Base-by-base conservation (phyloP, 64 coral and sea anemone species). In the Actinia equina region DNA sequence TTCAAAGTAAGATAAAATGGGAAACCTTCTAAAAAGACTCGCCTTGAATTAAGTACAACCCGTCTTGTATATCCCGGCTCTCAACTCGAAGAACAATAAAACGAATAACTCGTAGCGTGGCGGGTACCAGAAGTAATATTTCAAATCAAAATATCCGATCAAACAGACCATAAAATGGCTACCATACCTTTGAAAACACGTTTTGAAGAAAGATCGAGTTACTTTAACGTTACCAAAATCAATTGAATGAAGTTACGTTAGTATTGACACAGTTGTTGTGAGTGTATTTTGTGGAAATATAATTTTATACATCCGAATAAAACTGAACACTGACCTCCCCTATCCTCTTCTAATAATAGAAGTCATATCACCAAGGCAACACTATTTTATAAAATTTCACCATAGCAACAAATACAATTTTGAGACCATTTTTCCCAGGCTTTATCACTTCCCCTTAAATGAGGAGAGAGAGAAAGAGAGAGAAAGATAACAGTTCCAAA, bases 21-120 rank as follows among this genome's bases (percentile, higher is more conserved):
- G 46, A 49, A 49, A 49, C 46, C 46, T 65, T 74, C 22, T 3
- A 71, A 71, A 71, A 23, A 19, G n/a, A 71, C 22, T 25, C n/a
- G 69, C 13, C 69, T 74, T 74, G 4, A 27, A 30, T 2, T 25
- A 42, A 74, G 25, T 25, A 14, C 69, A 74, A 74, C 69, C 8
- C 11, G 26, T 74, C 7, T 74, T 14, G 69, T 30, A 0, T 26
- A 41, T 41, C 13, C 69, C 10, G 69, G 22, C 22, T 27, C 25
- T 16, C n/a, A 41, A 74, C 22, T 65, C 62, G 41, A 30, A 74
- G 62, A 74, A 74, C 69, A 74, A 74, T 74, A 74, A 74, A 74
- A 5, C 69, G 22, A 30, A 65, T 14, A 65, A 23, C 6, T 74
- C 9, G 13, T 14, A 74, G 10, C 10, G 69, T 74, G 9, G 69